Conservation (phyloP, 2,888 invertebrate species). For the Ochropleura leucogaster region DNA sequence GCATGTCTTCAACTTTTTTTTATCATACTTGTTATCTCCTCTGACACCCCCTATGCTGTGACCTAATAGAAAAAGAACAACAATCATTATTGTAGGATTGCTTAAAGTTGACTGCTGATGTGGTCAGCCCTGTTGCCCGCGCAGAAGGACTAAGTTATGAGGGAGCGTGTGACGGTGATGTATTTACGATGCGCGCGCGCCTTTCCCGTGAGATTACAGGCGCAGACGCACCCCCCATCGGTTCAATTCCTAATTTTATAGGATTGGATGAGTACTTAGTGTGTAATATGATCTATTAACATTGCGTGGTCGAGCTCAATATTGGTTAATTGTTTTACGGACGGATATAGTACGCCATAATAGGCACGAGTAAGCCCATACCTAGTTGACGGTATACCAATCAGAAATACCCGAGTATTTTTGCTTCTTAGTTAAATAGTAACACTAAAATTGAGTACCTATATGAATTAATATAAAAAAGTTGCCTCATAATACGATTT, state of each 20-base stretch:
- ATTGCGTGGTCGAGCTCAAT: slow-evolving; percentile 3
- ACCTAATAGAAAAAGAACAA: no score
- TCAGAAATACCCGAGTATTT: background rate
- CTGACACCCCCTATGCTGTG: no score
- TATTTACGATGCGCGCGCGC: slow-evolving; percentile 57
- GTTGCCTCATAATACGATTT: no score
- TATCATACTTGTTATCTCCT: no score
- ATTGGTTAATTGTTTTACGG: background rate
- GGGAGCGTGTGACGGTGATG: slow-evolving; percentile 57
- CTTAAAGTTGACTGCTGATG: background rate
- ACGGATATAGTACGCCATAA: background rate
- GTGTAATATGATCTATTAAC: slow-evolving; percentile 7
- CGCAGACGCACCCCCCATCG: slow-evolving; percentile 49
- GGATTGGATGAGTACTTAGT: slow-evolving; percentile 19
- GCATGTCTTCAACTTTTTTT: no score
- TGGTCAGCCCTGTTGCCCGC: slow-evolving; percentile 52
- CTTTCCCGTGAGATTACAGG: slow-evolving; percentile 61
- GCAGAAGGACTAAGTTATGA: slow-evolving; percentile 59
- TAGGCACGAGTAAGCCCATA: background rate
- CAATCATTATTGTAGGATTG: background rate
- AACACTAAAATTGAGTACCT: background rate
- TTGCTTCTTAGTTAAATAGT: background rate
- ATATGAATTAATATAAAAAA: no score
- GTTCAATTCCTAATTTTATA: slow-evolving; percentile 38
- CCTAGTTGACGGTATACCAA: background rate